Conservation (phyloP, 2,797 vertebrate species). For the Clarias laeviceps region DNA sequence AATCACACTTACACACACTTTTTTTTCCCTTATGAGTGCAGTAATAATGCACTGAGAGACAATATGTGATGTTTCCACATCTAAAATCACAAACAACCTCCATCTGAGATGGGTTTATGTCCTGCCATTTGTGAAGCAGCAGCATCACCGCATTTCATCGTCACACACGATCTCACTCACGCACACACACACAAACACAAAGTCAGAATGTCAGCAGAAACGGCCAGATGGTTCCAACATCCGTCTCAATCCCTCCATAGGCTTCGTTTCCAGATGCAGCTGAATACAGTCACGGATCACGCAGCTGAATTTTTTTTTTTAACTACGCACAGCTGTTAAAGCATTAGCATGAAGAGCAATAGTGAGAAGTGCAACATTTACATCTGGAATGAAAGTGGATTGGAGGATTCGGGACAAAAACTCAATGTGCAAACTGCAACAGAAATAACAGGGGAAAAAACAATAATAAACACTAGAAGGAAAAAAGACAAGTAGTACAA, state of each 20-base stretch:
- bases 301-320: slow-evolving; percentile 13
- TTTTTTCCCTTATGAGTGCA: neutral
- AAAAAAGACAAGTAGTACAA: neutral
- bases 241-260: slow-evolving; percentile 22
- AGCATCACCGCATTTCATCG: neutral
- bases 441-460: neutral
- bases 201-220: slow-evolving; percentile 30
- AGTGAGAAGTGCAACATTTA: slow-evolving; percentile 4
- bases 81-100: slow-evolving; percentile 4
- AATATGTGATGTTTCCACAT: neutral
- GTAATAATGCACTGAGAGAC: neutral
- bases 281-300: slow-evolving; percentile 32
- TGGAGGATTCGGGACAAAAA: neutral
- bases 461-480: neutral
- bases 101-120: neutral
- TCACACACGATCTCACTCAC: slow-evolving; percentile 2
- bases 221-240: slow-evolving; percentile 47
- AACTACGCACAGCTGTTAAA: slow-evolving; percentile 30
- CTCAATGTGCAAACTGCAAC: neutral
- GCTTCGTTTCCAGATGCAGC: slow-evolving; percentile 24
- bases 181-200: slow-evolving; percentile 7
- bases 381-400: neutral
- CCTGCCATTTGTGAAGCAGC: neutral
- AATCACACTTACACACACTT: neutral
- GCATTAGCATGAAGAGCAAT: slow-evolving; percentile 16